Conservation (phyloP, 2,797 vertebrate genomes). For the Acanthis flammea region DNA sequence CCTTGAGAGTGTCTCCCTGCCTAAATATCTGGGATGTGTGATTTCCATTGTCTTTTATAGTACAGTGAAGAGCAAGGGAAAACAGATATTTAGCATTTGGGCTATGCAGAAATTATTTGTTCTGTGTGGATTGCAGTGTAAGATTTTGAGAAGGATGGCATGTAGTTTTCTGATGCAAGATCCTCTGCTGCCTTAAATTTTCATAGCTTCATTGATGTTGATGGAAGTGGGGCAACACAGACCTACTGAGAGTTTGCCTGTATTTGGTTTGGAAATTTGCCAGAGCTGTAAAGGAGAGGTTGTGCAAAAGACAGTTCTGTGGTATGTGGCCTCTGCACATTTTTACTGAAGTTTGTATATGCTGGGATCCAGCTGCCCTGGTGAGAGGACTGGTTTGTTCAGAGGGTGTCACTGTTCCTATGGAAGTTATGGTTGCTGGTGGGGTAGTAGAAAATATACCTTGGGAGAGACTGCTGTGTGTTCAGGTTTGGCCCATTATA, state of each 20-base stretch:
- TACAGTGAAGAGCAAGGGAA: not conserved
- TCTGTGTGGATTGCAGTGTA: not conserved
- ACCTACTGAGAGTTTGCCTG: not conserved
- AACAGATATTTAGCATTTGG: not conserved
- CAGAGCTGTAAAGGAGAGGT: not conserved
- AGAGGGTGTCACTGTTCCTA: not conserved
- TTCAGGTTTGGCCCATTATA: accelerated
- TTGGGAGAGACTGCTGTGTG: accelerated
- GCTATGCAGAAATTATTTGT: not conserved
- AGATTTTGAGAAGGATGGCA: not conserved
- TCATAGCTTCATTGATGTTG: not conserved
- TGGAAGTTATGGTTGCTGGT: not conserved
- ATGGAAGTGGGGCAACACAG: not conserved
- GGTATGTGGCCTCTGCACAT: not conserved
- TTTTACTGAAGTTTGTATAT: not conserved
- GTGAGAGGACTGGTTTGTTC: not conserved
- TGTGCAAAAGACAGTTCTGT: not conserved
- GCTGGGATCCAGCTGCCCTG: not conserved
- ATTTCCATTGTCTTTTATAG: not conserved
- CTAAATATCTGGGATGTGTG: not conserved
- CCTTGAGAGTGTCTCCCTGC: not conserved
- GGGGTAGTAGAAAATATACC: not conserved
- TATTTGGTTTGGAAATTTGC: not conserved
- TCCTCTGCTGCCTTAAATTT: not conserved
- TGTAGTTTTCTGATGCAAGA: not conserved